Percentiles rank a stretch among this genome's conserved stretches.
Conservation (phyloP, 2,888 invertebrate genomes). For the Exephanes ischioxanthus region DNA sequence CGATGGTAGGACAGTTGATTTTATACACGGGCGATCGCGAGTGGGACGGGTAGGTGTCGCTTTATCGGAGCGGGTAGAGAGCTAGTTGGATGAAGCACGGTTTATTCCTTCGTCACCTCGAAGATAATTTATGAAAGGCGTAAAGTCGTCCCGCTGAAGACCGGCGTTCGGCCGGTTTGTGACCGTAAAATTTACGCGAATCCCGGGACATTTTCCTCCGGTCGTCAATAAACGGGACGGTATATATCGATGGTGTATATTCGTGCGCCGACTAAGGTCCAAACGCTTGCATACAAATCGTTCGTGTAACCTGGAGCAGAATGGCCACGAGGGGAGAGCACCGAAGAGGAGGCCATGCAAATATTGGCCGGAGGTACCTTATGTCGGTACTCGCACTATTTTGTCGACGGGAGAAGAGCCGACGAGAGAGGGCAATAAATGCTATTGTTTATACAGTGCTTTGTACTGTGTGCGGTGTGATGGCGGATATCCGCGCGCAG, state of each 20-base stretch:
- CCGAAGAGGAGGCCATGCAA: slow-evolving; percentile 52
- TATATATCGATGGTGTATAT: slow-evolving; percentile 36
- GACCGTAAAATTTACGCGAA: slow-evolving; percentile 41
- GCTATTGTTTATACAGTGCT: slow-evolving; percentile 70
- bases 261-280: slow-evolving; percentile 40
- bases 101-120: slow-evolving; percentile 41
- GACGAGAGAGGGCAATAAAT: slow-evolving; percentile 68
- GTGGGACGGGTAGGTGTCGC: background rate
- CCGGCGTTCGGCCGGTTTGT: slow-evolving; percentile 3
- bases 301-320: slow-evolving; percentile 51
- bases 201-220: slow-evolving; percentile 39
- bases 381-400: slow-evolving; percentile 62
- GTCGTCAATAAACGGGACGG: slow-evolving; percentile 49
- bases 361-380: slow-evolving; percentile 41
- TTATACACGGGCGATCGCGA: background rate
- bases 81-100: slow-evolving; percentile 27
- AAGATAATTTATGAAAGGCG: slow-evolving; percentile 32
- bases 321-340: slow-evolving; percentile 25
- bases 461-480: slow-evolving; percentile 62
- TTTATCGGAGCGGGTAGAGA: slow-evolving; percentile 20
- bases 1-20: background rate
- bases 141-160: slow-evolving; percentile 10
- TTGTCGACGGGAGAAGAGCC: slow-evolving; percentile 59
- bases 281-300: slow-evolving; percentile 62
- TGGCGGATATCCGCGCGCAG: slow-evolving; percentile 59